A percentile compares a stretch with the other conserved stretches of the same genome.
Evolutionary conservation across 2,888 invertebrate species (phyloP).

Genomic region (Cryptocheilus praepositus): DNA sequence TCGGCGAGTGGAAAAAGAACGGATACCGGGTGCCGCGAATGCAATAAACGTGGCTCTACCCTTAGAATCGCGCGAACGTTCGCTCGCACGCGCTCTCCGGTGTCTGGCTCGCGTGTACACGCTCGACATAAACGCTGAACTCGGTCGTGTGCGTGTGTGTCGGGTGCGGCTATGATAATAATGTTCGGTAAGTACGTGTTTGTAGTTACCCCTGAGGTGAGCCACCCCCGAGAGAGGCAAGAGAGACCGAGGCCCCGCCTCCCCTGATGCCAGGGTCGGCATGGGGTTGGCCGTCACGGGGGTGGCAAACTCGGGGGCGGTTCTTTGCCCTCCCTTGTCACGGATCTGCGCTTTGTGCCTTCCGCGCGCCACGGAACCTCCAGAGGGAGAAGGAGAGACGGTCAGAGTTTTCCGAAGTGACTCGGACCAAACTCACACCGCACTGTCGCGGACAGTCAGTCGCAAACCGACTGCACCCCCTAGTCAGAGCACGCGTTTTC

Average conservation of each 20-base stretch:
- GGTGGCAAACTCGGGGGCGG: slow-evolving; percentile 69
- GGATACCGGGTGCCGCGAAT: neutral
- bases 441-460: slow-evolving; percentile 38
- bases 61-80: neutral
- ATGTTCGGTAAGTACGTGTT: slow-evolving; percentile 73
- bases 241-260: slow-evolving; percentile 59
- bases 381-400: slow-evolving; percentile 23
- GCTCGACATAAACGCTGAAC: neutral
- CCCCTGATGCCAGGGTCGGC: slow-evolving; percentile 52
- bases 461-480: slow-evolving; percentile 8
- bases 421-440: slow-evolving; percentile 33
- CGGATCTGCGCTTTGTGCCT: neutral
- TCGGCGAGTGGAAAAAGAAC: neutral
- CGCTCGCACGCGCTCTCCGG: neutral
- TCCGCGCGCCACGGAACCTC: slow-evolving; percentile 6
- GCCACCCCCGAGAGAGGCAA: slow-evolving; percentile 61
- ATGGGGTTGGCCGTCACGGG: slow-evolving; percentile 61
- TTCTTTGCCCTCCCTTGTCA: slow-evolving; percentile 42
- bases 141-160: slow-evolving; percentile 33
- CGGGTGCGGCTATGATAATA: slow-evolving; percentile 63
- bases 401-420: slow-evolving; percentile 15
- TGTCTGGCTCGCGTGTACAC: neutral
- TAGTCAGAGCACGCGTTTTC: neutral
- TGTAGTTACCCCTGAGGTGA: slow-evolving; percentile 74
- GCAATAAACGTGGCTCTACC: neutral